Evolutionary conservation across 92 coral and sea anemone genomes (phyloP), one percentile per base, ranked within the genome.

Genomic region (Phenganax marumi): DNA sequence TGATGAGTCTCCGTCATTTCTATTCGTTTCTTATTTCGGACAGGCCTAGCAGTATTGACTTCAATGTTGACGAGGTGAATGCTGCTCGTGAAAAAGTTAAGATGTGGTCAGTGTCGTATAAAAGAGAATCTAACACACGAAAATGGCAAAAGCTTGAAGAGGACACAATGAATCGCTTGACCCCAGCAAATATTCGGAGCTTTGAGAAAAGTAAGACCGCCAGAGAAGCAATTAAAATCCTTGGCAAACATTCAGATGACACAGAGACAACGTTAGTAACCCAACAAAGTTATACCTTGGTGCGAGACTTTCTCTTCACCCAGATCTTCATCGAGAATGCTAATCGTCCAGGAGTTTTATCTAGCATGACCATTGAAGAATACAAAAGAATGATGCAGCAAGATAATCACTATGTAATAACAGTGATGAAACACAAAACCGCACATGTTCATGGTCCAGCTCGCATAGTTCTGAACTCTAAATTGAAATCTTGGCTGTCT

Each of bases 1-100:
- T 92, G 62, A 90, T 84, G 89, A 92, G 93, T 57, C 78, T 90
- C 8, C 84, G 89, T 0, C 97, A 89, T 76, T 88, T 84, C 33
- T 85, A 81, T 49, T 58, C 88, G 12, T 89, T 80, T 74, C 84
- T 87, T 12, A 8, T 91, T 24, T 79, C 89, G 50, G 85, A 91
- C 81, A 77, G 88, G 82, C 97, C 92, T 52, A 52, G 48, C 16
- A 75, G 17, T 6, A 66, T 91, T 17, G 19, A 52, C 18, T 83
- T 64, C 73, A 77, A 87, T 70, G 88, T 49, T 22, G 86, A 85
- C 16, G 47, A 65, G 24, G 68, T 88, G 21, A 70, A 19, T 23
- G 52, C 25, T 19, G 81, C 84, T n/a, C 60, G 91, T 6, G 93
- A 81, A 52, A 90, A 86, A 54, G 77, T 89, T 3, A 51, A 85